Conservation (phyloP, 2,888 invertebrate genomes). For the Drosophila mimica region DNA sequence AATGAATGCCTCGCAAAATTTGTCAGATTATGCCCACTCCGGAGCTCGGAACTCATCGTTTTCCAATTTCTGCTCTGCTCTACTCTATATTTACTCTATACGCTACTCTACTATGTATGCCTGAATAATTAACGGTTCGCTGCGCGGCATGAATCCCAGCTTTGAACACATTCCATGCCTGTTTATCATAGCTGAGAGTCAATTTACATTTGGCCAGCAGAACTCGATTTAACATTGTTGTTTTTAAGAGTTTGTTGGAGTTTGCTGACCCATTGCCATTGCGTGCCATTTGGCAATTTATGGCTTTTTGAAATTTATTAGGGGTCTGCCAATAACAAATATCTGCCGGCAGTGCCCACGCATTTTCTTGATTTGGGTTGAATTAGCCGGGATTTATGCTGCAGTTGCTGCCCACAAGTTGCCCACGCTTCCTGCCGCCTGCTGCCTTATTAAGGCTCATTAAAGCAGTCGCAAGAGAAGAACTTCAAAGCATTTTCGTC, state of each 20-base stretch:
- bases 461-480: slow-evolving; percentile 42
- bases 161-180: slow-evolving; percentile 37
- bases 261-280: slow-evolving; percentile 51
- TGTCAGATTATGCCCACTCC: slow-evolving; percentile 28
- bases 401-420: slow-evolving; percentile 46
- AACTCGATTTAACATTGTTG: slow-evolving; percentile 52
- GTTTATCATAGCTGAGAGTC: slow-evolving; percentile 61
- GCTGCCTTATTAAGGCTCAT: slow-evolving; percentile 65
- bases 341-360: slow-evolving; percentile 48
- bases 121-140: slow-evolving; percentile 74
- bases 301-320: slow-evolving; percentile 73
- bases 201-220: slow-evolving; percentile 63
- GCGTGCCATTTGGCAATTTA: slow-evolving; percentile 68
- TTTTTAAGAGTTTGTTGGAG: slow-evolving; percentile 35
- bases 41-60: slow-evolving; percentile 10
- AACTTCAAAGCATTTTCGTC: slow-evolving; percentile 55
- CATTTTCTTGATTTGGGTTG: slow-evolving; percentile 69
- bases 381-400: slow-evolving; percentile 69
- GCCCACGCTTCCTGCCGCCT: slow-evolving; percentile 1
- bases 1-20: slow-evolving; percentile 67
- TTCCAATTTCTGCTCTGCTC: neutral
- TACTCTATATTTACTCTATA: neutral
- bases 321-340: slow-evolving; percentile 57
- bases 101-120: slow-evolving; percentile 10
- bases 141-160: slow-evolving; percentile 51